Percentiles rank a stretch among this genome's conserved stretches.
These are phyloP conservation scores for Rhagologus leucostigma DNA, from an alignment of 2,113 vertebrate species.

Conservation along the genomic window DNA sequence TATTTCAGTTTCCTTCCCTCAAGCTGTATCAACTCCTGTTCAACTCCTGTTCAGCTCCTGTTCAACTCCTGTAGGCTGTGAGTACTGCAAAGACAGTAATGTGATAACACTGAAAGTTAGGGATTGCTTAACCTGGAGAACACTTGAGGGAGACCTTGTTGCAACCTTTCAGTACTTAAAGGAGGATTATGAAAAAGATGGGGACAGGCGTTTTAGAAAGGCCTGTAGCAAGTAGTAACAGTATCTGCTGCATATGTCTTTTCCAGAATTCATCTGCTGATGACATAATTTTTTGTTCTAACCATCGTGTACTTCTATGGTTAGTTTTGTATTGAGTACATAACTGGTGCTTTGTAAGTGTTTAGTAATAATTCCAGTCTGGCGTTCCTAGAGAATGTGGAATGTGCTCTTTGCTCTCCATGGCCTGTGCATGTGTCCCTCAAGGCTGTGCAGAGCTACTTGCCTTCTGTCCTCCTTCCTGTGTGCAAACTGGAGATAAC, in stretches of 20 bases:
- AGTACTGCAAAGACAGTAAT: not conserved
- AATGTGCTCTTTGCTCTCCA: not conserved
- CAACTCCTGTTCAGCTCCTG: too few relatives aligned
- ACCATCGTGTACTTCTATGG: not conserved
- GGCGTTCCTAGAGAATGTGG: not conserved
- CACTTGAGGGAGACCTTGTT: not conserved
- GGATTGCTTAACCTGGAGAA: not conserved
- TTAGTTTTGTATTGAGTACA: not conserved
- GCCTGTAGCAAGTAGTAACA: not conserved
- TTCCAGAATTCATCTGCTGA: not conserved
- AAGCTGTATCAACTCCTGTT: too few relatives aligned
- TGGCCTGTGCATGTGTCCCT: not conserved
- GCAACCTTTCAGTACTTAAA: not conserved
- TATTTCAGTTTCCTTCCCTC: not conserved
- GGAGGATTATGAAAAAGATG: not conserved
- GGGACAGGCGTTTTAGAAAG: not conserved
- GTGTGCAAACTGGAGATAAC: not conserved
- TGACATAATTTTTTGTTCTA: not conserved
- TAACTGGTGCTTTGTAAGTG: not conserved
- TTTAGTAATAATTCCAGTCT: not conserved
- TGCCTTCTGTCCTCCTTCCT: not conserved
- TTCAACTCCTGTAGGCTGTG: not conserved
- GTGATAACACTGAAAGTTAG: not conserved
- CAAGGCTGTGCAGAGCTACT: not conserved
- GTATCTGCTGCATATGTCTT: not conserved